A percentile compares a stretch with the other conserved stretches of the same genome.
phyloP scores from a whole-genome alignment of 2,888 invertebrate species.

The Geotrupes spiniger region DNA sequence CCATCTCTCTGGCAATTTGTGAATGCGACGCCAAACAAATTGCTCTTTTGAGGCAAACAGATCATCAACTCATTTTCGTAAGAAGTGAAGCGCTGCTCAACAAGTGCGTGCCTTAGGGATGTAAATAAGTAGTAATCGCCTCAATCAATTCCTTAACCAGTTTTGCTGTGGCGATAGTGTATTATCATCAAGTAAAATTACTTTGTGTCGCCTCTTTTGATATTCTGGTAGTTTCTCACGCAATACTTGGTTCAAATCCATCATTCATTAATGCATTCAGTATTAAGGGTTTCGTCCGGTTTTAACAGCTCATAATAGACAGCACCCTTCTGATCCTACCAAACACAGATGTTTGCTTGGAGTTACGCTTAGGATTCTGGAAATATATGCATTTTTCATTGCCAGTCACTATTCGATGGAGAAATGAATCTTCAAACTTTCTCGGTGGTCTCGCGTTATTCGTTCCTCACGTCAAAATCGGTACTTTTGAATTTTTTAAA shows the following conservation, averaged over 20 bases:
- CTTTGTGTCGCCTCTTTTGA: no score
- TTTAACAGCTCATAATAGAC: conserved; percentile 21
- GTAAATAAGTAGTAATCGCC: no score
- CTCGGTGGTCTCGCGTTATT: conserved; percentile 17
- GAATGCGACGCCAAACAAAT: no score
- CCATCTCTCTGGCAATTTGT: no score
- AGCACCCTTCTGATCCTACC: conserved; percentile 24
- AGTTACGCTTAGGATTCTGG: conserved; percentile 18
- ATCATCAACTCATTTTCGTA: no score
- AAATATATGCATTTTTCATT: conserved; percentile 24
- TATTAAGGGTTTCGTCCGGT: conserved; percentile 17
- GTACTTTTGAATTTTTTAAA: no score
- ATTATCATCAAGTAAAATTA: no score
- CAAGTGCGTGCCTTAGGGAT: no score
- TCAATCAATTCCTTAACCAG: no score
- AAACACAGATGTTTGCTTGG: conserved; percentile 24
- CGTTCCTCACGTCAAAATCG: conserved; percentile 17
- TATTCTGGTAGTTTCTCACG: conserved; percentile 1
- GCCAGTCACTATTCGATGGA: conserved; percentile 23
- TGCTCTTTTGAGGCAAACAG: no score
- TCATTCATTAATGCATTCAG: conserved; percentile 13
- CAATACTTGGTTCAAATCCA: conserved; percentile 15
- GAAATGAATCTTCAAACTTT: conserved; percentile 21
- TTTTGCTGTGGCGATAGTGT: no score
- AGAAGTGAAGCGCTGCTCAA: no score